Evolutionary conservation across 2,113 vertebrate genomes (phyloP), one percentile per base, ranked within the genome.

Genomic region (Pseudorasbora parva): DNA sequence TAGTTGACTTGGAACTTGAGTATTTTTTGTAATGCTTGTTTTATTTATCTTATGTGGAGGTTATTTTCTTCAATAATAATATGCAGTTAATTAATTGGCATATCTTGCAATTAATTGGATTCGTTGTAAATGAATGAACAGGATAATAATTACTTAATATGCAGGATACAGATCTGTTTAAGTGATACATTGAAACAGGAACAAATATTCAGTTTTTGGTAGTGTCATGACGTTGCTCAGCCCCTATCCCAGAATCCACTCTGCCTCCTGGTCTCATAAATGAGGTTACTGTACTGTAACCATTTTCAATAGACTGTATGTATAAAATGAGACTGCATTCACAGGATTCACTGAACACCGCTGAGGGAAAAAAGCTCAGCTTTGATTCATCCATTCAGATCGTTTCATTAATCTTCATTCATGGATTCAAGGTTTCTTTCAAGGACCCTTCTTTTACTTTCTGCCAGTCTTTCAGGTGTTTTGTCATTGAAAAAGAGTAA

Each of bases 391-490:
- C 75, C 83, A 49, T 84, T 83, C 82, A 83, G 72, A 66, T 86
- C 81, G 41, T 86, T 88, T 86, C 82, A 88, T 84, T 84, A 79
- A 84, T 84, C 82, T 84, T 79, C 74, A 78, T 86, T 86, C 79
- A 77, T 84, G 77, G 47, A 72, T 86, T 45, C 82, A 56, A 83
- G 62, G 54, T 82, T 78, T 85, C 79, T 86, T 84, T 77, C 74
- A 82, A 49, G 19, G 82, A 69, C 81, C 60, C 23, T 43, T 43
- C 56, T 85, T 73, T 66, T 77, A 79, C 54, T 72, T 85, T 56
- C 69, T 78, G 41, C 19, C 27, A 79, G 75, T 84, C 49, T 21
- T 84, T 82, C 82, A 88, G 88, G 87, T 87, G 79, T 80, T 81
- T 81, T 81, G 64, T 81, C 64, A 83, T 81, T 84, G 15, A 79